A percentile compares a stretch with the other conserved stretches of the same genome.
These are phyloP conservation scores for Bryconaethiops microstoma DNA, from an alignment of 2,797 vertebrate genomes.

Conservation along the genomic window DNA sequence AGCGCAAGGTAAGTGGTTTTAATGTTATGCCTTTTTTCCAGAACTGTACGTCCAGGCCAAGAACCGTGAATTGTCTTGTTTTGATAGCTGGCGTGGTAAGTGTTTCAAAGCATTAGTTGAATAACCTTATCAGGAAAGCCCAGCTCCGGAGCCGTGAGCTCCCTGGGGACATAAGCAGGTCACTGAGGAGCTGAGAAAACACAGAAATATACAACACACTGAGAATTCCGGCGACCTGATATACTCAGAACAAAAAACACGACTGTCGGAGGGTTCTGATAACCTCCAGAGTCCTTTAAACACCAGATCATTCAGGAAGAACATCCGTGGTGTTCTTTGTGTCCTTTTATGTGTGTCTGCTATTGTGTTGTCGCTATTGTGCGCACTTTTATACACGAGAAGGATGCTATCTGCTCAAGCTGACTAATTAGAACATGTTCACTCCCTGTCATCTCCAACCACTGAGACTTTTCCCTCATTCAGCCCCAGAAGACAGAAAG, in stretches of 20 bases:
- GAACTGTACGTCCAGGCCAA: not conserved
- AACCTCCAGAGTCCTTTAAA: conserved; percentile 39
- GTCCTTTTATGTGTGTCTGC: conserved; percentile 7
- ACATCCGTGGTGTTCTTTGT: conserved; percentile 19
- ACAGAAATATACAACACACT: conserved; percentile 26
- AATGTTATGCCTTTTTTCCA: too few relatives aligned
- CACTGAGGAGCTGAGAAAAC: conserved; percentile 30
- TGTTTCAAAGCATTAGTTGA: not conserved
- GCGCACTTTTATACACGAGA: conserved; percentile 30
- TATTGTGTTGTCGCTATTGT: conserved; percentile 18
- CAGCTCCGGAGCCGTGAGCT: conserved; percentile 26
- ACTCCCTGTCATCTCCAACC: conserved; percentile 9
- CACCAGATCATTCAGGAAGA: conserved; percentile 2
- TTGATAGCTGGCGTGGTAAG: not conserved
- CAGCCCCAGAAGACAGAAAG: conserved; percentile 4
- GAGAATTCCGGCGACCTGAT: conserved; percentile 8
- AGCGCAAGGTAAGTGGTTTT: too few relatives aligned
- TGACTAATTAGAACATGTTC: conserved; percentile 36
- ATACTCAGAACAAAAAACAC: conserved; percentile 38
- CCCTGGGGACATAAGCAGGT: conserved; percentile 40
- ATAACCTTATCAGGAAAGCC: conserved; percentile 38
- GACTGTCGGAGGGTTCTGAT: conserved; percentile 40
- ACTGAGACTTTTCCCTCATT: conserved; percentile 10
- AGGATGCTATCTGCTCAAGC: conserved; percentile 25
- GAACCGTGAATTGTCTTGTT: not conserved